These are phyloP conservation scores for rat (Rattus norvegicus) DNA, from an alignment of 2,113 vertebrate genomes.

Conservation along the genomic window DNA sequence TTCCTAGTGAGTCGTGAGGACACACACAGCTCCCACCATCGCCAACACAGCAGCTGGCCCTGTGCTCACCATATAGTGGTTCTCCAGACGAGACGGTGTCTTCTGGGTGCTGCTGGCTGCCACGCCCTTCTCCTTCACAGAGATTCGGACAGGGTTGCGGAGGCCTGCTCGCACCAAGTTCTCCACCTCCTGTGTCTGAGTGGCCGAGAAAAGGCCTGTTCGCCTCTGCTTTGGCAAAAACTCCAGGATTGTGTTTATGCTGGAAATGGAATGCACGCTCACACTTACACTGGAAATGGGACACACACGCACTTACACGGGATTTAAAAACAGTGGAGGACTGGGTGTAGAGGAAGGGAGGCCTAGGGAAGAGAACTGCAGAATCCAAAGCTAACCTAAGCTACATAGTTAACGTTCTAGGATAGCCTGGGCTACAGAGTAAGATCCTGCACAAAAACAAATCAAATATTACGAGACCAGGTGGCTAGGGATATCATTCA, in stretches of 20 bases:
- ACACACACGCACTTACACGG: too few species aligned
- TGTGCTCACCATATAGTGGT: constrained; percentile 93
- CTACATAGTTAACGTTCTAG: not conserved
- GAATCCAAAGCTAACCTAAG: not conserved
- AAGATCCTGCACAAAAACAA: not conserved
- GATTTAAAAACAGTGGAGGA: not conserved
- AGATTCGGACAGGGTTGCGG: constrained; percentile 95
- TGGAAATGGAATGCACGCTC: constrained; percentile 73
- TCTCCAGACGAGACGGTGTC: constrained; percentile 93
- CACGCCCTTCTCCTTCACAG: constrained; percentile 96
- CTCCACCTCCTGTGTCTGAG: constrained; percentile 98
- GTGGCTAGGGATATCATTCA: not conserved
- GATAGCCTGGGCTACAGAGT: not conserved
- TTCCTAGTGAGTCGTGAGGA: not conserved
- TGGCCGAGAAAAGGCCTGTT: constrained; percentile 97
- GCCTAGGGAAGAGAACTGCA: not conserved
- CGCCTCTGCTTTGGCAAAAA: constrained; percentile 96
- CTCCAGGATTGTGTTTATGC: constrained; percentile 94
- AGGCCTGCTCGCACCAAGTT: constrained; percentile 96
- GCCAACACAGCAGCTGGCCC: rapidly evolving
- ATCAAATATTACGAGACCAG: not conserved
- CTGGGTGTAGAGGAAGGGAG: not conserved
- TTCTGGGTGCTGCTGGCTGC: constrained; percentile 90
- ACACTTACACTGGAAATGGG: too few species aligned
- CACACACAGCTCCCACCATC: not conserved